Percentiles rank a stretch among this genome's conserved stretches.
Evolutionary conservation across 2,888 invertebrate species (phyloP).

Genomic region (Cyaniris semiargus): DNA sequence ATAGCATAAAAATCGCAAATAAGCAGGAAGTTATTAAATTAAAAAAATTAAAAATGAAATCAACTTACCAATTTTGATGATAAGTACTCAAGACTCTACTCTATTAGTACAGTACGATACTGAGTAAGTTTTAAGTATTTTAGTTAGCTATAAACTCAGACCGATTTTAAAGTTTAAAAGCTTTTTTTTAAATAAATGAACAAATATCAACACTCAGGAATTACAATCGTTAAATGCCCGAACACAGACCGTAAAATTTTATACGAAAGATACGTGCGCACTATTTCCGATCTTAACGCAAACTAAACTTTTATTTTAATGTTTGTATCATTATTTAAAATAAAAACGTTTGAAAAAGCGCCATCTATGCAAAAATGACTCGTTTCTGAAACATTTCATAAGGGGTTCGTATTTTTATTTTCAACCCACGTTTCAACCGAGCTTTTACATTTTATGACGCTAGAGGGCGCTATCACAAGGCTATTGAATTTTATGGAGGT

Average conservation of each 20-base stretch:
- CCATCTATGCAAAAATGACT: not conserved
- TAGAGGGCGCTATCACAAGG: too few species aligned
- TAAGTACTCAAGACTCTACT: too few species aligned
- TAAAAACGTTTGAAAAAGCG: not conserved
- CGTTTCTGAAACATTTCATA: not conserved
- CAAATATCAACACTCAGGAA: not conserved
- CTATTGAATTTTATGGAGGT: too few species aligned
- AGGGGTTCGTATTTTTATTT: not conserved
- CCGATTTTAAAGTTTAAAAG: too few species aligned
- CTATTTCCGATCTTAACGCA: not conserved
- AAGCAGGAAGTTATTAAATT: too few species aligned
- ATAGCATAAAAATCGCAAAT: too few species aligned
- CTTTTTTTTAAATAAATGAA: too few species aligned
- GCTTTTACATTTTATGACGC: not conserved
- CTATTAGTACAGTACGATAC: too few species aligned
- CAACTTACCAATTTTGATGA: too few species aligned
- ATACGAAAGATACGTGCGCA: not conserved
- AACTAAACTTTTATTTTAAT: slow-evolving; percentile 11
- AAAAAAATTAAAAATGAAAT: too few species aligned
- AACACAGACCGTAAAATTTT: not conserved
- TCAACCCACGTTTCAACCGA: not conserved
- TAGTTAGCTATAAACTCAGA: too few species aligned
- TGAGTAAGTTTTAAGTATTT: too few species aligned
- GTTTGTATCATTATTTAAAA: not conserved
- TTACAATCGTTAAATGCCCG: not conserved